These are phyloP conservation scores for Hartigia nigra DNA, from an alignment of 2,888 invertebrate species.

Conservation along the genomic window DNA sequence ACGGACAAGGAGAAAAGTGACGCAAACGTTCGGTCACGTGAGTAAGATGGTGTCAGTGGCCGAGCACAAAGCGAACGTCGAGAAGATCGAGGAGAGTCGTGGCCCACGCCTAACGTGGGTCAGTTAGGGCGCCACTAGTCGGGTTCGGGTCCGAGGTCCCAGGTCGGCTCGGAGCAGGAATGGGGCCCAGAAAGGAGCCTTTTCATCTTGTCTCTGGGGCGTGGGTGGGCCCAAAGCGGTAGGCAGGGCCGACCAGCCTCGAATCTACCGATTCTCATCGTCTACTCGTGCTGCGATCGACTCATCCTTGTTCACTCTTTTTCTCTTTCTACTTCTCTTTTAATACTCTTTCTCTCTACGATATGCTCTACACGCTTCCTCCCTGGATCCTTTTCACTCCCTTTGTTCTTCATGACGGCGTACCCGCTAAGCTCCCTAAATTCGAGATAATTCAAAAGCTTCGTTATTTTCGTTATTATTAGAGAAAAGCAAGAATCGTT, in stretches of 20 bases:
- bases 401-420: not conserved
- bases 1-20: slow-evolving; percentile 32
- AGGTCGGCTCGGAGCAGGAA: slow-evolving; percentile 22
- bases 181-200: slow-evolving; percentile 33
- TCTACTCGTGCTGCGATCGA: not conserved
- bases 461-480: not conserved
- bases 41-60: slow-evolving; percentile 49
- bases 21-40: slow-evolving; percentile 35
- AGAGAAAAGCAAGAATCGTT: not conserved
- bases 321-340: slow-evolving; percentile 6
- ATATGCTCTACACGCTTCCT: not conserved
- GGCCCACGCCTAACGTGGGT: slow-evolving; percentile 14
- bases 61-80: slow-evolving; percentile 38
- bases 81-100: not conserved
- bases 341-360: not conserved
- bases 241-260: slow-evolving; percentile 42
- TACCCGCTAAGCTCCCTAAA: not conserved
- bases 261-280: slow-evolving; percentile 29
- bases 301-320: slow-evolving; percentile 4
- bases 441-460: not conserved
- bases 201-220: slow-evolving; percentile 39
- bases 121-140: slow-evolving; percentile 53
- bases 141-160: slow-evolving; percentile 32
- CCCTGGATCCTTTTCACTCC: not conserved
- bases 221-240: slow-evolving; percentile 56